phyloP scores from a whole-genome alignment of 2,888 invertebrate species.

The Rhimphoctona megacephalus region DNA sequence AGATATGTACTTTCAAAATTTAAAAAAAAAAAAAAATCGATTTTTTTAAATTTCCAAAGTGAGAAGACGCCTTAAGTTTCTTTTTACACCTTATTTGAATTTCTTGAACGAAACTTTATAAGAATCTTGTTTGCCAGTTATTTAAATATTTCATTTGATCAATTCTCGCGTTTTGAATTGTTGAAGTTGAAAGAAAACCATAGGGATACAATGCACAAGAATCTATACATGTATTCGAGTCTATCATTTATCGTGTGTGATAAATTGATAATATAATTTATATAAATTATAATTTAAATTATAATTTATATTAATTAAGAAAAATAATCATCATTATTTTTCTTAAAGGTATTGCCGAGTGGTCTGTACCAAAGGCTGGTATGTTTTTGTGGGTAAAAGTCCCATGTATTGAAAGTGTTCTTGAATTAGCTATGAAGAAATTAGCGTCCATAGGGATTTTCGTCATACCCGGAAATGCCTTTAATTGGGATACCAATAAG shows the following conservation, averaged over 20 bases:
- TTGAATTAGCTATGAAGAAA: conserved; percentile 88
- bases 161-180: background rate
- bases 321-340: background rate
- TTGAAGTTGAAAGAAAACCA: too few relatives aligned
- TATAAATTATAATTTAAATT: too few relatives aligned
- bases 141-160: background rate
- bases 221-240: background rate
- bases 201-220: background rate
- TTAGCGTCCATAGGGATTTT: conserved; percentile 89
- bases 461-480: conserved; percentile 91
- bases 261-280: background rate
- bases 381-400: conserved; percentile 93
- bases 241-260: background rate
- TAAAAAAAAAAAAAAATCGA: too few relatives aligned
- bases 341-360: conserved; percentile 88
- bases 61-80: too few relatives aligned
- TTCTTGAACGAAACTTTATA: background rate
- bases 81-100: background rate
- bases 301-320: too few relatives aligned
- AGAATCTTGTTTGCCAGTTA: background rate
- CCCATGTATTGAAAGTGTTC: conserved; percentile 88
- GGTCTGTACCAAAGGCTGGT: conserved; percentile 90
- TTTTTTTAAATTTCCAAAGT: too few relatives aligned
- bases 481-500: conserved; percentile 87
- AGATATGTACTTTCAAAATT: too few relatives aligned